Conservation (phyloP, 1,140 invertebrate species). For the Conopomorpha cramerella region DNA sequence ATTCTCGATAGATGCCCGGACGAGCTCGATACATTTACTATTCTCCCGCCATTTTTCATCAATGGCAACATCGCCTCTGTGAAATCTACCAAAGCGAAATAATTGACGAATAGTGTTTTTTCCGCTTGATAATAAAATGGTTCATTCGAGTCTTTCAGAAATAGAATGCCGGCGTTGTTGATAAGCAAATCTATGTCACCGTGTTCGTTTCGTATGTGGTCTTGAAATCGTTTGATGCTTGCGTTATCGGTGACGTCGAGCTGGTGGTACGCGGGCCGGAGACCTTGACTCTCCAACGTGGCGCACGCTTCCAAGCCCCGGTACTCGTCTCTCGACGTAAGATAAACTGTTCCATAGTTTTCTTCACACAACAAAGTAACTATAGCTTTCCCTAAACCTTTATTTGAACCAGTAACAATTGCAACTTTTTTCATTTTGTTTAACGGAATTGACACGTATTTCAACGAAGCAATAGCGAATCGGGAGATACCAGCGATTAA, state of each 20-base stretch:
- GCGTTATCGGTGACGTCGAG: conserved; percentile 67
- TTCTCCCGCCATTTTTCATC: conserved; percentile 67
- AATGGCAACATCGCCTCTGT: conserved; percentile 72
- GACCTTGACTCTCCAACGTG: conserved; percentile 45
- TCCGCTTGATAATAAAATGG: conserved; percentile 72
- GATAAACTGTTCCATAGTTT: conserved; percentile 65
- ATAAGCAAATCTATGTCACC: conserved; percentile 77
- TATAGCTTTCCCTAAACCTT: conserved; percentile 76
- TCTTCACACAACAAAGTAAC: conserved; percentile 67
- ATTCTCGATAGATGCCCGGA: conserved; percentile 65
- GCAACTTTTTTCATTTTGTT: conserved; percentile 40
- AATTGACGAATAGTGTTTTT: conserved; percentile 71
- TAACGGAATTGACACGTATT: no score
- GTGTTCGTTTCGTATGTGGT: conserved; percentile 66
- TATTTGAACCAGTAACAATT: conserved; percentile 75
- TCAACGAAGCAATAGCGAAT: no score
- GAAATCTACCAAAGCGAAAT: conserved; percentile 65
- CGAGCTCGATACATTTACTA: conserved; percentile 77
- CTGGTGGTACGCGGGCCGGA: conserved; percentile 66
- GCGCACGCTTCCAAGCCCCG: conserved; percentile 63
- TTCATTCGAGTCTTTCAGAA: conserved; percentile 65
- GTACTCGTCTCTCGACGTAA: conserved; percentile 66
- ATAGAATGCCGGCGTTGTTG: conserved; percentile 85
- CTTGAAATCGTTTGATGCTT: conserved; percentile 63
- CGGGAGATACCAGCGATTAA: no score